Evolutionary conservation across 2,888 invertebrate species (phyloP), one percentile per base, ranked within the genome.

Genomic region (Strigamia maritima): DNA sequence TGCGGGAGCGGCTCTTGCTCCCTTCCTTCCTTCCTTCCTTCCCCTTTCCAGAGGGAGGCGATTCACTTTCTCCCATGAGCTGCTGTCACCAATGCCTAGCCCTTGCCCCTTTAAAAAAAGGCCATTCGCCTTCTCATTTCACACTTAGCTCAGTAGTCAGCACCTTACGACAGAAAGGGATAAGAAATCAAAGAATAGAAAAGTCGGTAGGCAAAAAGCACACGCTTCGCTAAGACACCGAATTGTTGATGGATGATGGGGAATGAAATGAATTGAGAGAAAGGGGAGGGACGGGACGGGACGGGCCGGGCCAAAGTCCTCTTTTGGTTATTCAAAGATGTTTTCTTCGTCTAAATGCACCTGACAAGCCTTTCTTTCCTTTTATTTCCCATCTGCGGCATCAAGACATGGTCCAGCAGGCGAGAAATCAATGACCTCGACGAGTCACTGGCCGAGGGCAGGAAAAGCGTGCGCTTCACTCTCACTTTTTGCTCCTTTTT

Each of bases 1-100:
- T 54, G 54, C 54, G 54, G 54, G 54, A 54, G 54, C 54, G 54
- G 54, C 54, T 54, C 54, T 54, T 54, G 54, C 54, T 54, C 54
- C 54, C 54, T 54, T 54, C 54, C 44, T 44, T 44, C 44, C 44
- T 44, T 44, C 44, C 44, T 44, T 44, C 44, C 44, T n/a, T n/a
- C 35, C 31, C 35, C 54, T 19, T 54, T 54, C 22, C 54, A 54
- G 54, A 19, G 54, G 54, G 54, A 54, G 54, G 19, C 54, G 54
- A 54, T 54, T 54, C 54, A 54, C 54, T 54, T 54, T 54, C 54
- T 54, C 54, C 54, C 8, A 6, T 19, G 16, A 19, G 54, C 54
- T 54, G 54, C 54, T 54, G 54, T 54, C 54, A 54, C 54, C 54
- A 54, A n/a, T 19, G 54, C 54, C 54, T 54, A 54, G 54, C 54